Evolutionary conservation across 2,888 invertebrate species (phyloP).

Genomic region (Mellilla xanthometata): DNA sequence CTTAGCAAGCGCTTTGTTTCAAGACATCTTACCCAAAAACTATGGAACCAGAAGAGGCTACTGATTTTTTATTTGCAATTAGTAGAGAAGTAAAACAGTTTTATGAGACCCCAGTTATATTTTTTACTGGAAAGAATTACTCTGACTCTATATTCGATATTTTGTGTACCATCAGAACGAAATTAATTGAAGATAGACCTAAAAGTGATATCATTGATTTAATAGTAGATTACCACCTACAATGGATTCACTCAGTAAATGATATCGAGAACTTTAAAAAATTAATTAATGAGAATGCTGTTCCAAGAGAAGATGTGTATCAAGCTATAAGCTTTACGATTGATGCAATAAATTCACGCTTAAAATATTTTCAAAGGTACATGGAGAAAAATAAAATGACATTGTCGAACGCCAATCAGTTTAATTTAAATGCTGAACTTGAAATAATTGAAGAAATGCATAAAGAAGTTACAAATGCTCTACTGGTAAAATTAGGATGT

Average conservation of each 20-base stretch:
- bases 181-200: constrained; percentile 38
- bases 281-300: constrained; percentile 35
- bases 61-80: constrained; percentile 60
- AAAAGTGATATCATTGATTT: constrained; percentile 50
- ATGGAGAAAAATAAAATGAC: constrained; percentile 47
- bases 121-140: constrained; percentile 61
- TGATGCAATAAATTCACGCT: constrained; percentile 54
- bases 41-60: constrained; percentile 10
- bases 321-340: constrained; percentile 61
- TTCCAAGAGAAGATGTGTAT: constrained; percentile 52
- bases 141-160: constrained; percentile 59
- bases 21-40: no score
- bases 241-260: constrained; percentile 62
- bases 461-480: constrained; percentile 45
- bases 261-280: constrained; percentile 60
- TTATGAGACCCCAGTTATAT: constrained; percentile 67
- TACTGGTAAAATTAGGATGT: constrained; percentile 56
- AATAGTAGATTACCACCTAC: constrained; percentile 65
- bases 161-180: constrained; percentile 53
- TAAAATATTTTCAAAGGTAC: constrained; percentile 60
- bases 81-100: constrained; percentile 63
- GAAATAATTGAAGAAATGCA: constrained; percentile 76
- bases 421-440: constrained; percentile 53
- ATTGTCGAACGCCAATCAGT: constrained; percentile 47
- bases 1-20: no score